Percentiles rank a stretch among this genome's conserved stretches.
Evolutionary conservation across 2,797 vertebrate species (phyloP).

Genomic region (Poeciliopsis presidionis): DNA sequence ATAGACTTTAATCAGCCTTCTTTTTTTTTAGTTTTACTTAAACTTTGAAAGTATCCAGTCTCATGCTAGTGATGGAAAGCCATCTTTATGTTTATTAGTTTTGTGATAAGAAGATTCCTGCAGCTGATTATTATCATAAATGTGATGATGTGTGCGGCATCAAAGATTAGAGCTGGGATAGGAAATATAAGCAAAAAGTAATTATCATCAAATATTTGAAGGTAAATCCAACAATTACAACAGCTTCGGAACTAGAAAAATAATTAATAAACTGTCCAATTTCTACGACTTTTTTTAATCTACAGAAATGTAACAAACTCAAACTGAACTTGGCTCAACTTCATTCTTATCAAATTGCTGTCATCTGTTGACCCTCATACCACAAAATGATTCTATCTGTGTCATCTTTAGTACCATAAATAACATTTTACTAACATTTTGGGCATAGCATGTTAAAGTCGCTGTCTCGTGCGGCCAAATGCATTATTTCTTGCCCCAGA

Average conservation of each 20-base stretch:
- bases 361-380: constrained; percentile 4
- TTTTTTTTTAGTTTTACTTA: background rate
- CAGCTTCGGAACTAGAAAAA: background rate
- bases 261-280: constrained; percentile 14
- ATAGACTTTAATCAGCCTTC: background rate
- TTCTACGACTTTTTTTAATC: constrained; percentile 13
- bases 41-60: background rate
- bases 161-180: background rate
- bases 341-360: constrained; percentile 10
- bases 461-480: constrained; percentile 20
- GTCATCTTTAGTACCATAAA: constrained; percentile 4
- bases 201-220: background rate
- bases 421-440: background rate
- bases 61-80: background rate
- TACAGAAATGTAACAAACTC: constrained; percentile 41
- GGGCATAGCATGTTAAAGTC: background rate
- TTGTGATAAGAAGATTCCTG: background rate
- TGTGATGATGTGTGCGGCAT: constrained; percentile 9
- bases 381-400: constrained; percentile 21
- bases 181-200: background rate
- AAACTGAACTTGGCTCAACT: constrained; percentile 8
- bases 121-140: background rate
- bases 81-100: background rate
- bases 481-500: constrained; percentile 46
- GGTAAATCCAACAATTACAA: background rate